These are phyloP conservation scores for Diachrysia chrysitis DNA, from an alignment of 2,888 invertebrate species.

Conservation along the genomic window DNA sequence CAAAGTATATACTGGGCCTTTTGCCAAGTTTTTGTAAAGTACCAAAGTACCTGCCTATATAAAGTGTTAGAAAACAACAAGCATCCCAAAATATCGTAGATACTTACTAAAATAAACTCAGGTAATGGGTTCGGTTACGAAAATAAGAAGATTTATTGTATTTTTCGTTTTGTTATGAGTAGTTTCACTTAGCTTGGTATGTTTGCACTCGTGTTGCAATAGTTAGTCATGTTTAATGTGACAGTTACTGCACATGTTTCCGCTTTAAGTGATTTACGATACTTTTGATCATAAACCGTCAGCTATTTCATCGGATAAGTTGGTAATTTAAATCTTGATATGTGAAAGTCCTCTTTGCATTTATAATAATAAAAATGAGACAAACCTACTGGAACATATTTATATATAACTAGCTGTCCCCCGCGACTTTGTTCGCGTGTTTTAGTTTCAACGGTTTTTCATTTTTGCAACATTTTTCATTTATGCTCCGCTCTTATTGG, in stretches of 20 bases:
- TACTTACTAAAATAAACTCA: background rate
- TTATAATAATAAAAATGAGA: background rate
- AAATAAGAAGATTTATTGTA: background rate
- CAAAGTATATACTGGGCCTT: too few species aligned
- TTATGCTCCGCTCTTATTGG: too few species aligned
- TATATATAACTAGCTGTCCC: too few species aligned
- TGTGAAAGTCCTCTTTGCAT: background rate
- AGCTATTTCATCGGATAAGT: background rate
- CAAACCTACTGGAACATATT: too few species aligned
- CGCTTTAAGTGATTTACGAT: background rate
- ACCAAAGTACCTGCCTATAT: too few species aligned
- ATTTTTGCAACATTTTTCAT: too few species aligned
- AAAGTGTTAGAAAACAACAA: too few species aligned
- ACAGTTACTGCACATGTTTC: background rate
- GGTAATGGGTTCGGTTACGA: background rate
- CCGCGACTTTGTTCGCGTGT: too few species aligned
- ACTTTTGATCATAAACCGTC: slow-evolving; percentile 2
- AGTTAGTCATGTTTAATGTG: slow-evolving; percentile 8
- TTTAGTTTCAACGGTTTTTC: too few species aligned
- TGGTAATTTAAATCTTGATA: background rate
- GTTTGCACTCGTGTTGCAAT: slow-evolving; percentile 6
- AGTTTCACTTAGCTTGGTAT: background rate
- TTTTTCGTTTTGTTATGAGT: background rate
- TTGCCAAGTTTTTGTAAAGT: too few species aligned
- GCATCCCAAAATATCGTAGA: background rate